Evolutionary conservation across 2,113 vertebrate species (phyloP), one percentile per base, ranked within the genome.

Genomic region (Suncus etruscus): DNA sequence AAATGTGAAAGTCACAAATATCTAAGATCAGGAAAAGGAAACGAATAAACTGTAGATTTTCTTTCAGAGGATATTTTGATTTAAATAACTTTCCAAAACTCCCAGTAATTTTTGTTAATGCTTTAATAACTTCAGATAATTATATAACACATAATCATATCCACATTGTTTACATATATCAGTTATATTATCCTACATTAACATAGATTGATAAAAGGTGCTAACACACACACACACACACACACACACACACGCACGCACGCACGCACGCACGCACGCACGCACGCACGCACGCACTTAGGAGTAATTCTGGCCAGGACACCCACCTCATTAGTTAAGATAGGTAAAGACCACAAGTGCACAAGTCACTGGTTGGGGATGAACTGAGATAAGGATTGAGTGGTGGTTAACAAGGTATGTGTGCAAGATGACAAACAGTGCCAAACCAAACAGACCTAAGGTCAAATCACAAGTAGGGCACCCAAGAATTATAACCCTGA

Each of bases 21-120:
- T 75, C 27, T 50, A 66, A 39, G 24, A 78, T 6, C 18, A 66
- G 10, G 4, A 3, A n/a, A 3, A 58, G 61, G 47, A 92, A 69
- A 83, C 73, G 54, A 90, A 91, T 8, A 22, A 90, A 73, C 31
- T 85, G 61, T 89, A 76, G 16, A 79, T 31, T 85, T 87, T 86
- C 50, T 85, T 91, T 68, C 4, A 54, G 50, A 63, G 25, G 79
- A 27, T 50, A 50, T 39, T 39, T 69, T 81, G 92, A 45, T 91
- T 66, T 74, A 86, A 48, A 39, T 39, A 39, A 39, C 29, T 78
- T 89, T 82, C 45, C 6, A 89, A 66, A 91, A 72, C 2, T 24
- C 32, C 48, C 11, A 70, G n/a, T 84, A 78, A 65, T 18, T 84
- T 72, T 75, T 24, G 75, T 61, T 77, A 83, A 88, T 66, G 69